Evolutionary conservation across 92 coral and sea anemone species (phyloP), one percentile per base, ranked within the genome.

Genomic region (Porites evermanni): DNA sequence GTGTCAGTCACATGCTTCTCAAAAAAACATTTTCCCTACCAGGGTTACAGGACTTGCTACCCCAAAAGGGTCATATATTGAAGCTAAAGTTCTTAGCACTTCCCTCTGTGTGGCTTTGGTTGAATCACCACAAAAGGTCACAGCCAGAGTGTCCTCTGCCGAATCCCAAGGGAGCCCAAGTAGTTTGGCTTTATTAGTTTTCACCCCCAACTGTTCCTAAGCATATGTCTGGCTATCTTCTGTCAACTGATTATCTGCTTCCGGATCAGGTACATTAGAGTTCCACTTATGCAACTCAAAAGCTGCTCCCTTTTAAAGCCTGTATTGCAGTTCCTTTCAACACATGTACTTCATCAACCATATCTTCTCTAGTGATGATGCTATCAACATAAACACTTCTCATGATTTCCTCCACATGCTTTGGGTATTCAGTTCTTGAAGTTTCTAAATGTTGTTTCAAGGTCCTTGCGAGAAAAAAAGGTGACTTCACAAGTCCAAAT

Each of bases 401-500:
- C 32, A 3, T 29, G 32, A 29, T 69, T 26, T 26, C 71, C 85
- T 9, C 89, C 84, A 54, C 66, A 51, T 47, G 77, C 67, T 69
- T 91, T 91, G 74, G 88, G 66, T 67, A 77, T 56, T 29, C 79
- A 54, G 68, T 85, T 67, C 75, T 75, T 17, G 64, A 51, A 38
- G 32, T 29, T 72, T 75, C 21, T 85, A 81, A 60, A 78, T 88
- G 87, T 8, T 26, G 72, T 54, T 86, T 51, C 29, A 89, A 38
- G 29, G 79, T 79, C 24, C 90, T 86, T 13, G 72, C 91, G 1
- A 92, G 29, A 2, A 44, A 81, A 59, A 92, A 84, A 7, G 88
- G 95, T 24, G 90, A 91, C 56, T 74, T 88, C 10, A 84, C 76
- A 1, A 91, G 53, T 13, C 90, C 90, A 78, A 92, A 88, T 16